Conservation (phyloP, 2,888 invertebrate species). For the Antheraea yamamai region DNA sequence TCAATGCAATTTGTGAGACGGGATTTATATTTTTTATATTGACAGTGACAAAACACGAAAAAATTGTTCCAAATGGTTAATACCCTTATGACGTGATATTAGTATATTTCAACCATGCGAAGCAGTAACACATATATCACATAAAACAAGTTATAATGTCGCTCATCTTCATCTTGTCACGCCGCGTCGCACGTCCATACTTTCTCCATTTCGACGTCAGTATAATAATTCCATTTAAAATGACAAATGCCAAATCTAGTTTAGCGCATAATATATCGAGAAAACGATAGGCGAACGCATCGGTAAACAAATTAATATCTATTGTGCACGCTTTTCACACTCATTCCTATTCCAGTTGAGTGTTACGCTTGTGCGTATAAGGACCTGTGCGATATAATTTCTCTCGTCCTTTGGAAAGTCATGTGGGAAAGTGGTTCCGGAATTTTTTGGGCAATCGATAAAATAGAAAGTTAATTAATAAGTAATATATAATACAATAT, state of each 20-base stretch:
- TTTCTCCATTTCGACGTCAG: slow-evolving; percentile 32
- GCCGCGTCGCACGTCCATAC: slow-evolving; percentile 34
- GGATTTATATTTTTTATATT: no score
- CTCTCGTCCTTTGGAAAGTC: slow-evolving; percentile 78
- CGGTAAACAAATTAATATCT: slow-evolving; percentile 73
- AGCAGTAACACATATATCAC: no score
- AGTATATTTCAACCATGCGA: no score
- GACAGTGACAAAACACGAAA: no score
- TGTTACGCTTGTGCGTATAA: slow-evolving; percentile 48
- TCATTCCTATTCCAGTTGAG: slow-evolving; percentile 67
- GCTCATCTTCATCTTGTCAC: slow-evolving; percentile 12
- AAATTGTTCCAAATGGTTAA: no score
- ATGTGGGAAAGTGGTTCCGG: slow-evolving; percentile 71
- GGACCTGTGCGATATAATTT: slow-evolving; percentile 72
- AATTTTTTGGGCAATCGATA: slow-evolving; percentile 73
- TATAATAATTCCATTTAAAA: slow-evolving; percentile 15
- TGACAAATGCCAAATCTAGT: slow-evolving; percentile 19
- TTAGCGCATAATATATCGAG: slow-evolving; percentile 42
- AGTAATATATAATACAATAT: background rate
- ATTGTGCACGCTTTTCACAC: slow-evolving; percentile 68
- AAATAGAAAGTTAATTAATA: slow-evolving; percentile 67
- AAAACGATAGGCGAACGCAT: slow-evolving; percentile 34
- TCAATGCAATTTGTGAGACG: no score
- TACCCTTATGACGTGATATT: no score
- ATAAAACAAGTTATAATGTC: background rate